Base-by-base conservation (phyloP, 2,113 vertebrate genomes). In the Ceyx melanurus region DNA sequence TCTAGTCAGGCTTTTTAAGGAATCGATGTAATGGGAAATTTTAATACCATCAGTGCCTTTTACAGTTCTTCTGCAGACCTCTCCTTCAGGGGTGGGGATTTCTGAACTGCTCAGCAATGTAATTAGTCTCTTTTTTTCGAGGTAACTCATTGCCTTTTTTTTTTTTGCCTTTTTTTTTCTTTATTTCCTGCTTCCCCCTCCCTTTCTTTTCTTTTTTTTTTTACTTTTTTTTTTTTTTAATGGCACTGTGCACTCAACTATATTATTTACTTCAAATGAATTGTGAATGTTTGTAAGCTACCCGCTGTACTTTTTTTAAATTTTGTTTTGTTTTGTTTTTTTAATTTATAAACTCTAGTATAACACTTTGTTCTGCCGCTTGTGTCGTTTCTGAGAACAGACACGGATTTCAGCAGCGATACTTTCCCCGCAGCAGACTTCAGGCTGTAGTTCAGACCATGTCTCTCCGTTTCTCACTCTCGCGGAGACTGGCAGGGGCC, bases 291-390 rank as follows among this genome's bases (percentile, higher is more conserved):
- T 95, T 95, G 96, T 97, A 97, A 97, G 92, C 93, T 96, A 89
- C 92, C 82, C 94, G 94, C 96, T 98, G 97, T 97, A 94, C 82
- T 53, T 85, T 42, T 42, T 56, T 42, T 45, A 33, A 37, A 37
- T 37, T 37, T 37, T 37, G 37, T 37, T 37, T 37, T 37, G 37
- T 77, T 48, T 48, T 48, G 21, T 48, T 48, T 48, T 93, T 97
- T 95, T 98, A 97, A 98, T 98, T 98, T 98, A 98, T 98, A 98
- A 98, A 98, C 91, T 78, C 92, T 95, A 96, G 93, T 96, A 97
- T 89, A 94, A 96, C 93, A 92, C 87, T 68, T 84, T 17, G 16
- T 29, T 60, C 65, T 78, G 64, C 46, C 46, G 8, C 48, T 65
- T 71, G 88, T 84, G 94, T 97, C 42, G 8, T 98, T 96, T 92